phyloP scores from a whole-genome alignment of 1,140 invertebrate species.

The Monomorium pharaonis region DNA sequence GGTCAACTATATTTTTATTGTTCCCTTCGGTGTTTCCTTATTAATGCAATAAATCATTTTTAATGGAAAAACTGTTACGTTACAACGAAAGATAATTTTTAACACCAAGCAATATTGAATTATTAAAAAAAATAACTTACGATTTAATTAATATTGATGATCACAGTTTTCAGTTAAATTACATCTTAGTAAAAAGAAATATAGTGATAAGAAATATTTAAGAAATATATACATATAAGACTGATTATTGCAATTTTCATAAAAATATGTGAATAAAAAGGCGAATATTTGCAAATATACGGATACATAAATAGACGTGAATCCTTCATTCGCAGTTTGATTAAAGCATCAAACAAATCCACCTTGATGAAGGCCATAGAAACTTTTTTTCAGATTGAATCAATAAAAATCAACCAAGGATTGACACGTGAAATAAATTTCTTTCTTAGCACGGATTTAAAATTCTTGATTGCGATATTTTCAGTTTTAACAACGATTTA shows the following conservation, averaged over 20 bases:
- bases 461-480: constrained; percentile 26
- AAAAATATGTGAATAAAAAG: neutral
- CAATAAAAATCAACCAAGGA: constrained; percentile 14
- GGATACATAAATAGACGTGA: neutral
- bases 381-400: constrained; percentile 15
- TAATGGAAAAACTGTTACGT: neutral
- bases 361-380: constrained; percentile 31
- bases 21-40: neutral
- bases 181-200: no score
- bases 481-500: constrained; percentile 38
- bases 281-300: neutral
- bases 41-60: constrained; percentile 1
- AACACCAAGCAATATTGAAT: neutral
- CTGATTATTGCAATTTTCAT: neutral
- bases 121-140: neutral
- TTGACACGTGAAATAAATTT: constrained; percentile 22
- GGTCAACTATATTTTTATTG: neutral
- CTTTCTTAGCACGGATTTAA: constrained; percentile 29
- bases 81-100: neutral
- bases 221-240: no score
- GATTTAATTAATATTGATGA: neutral
- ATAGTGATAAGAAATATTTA: no score
- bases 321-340: constrained; percentile 32
- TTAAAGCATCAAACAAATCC: constrained; percentile 27
- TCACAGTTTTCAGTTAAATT: neutral